Evolutionary conservation across 2,797 vertebrate genomes (phyloP), one percentile per base, ranked within the genome.

Genomic region (Vespertilio murinus): DNA sequence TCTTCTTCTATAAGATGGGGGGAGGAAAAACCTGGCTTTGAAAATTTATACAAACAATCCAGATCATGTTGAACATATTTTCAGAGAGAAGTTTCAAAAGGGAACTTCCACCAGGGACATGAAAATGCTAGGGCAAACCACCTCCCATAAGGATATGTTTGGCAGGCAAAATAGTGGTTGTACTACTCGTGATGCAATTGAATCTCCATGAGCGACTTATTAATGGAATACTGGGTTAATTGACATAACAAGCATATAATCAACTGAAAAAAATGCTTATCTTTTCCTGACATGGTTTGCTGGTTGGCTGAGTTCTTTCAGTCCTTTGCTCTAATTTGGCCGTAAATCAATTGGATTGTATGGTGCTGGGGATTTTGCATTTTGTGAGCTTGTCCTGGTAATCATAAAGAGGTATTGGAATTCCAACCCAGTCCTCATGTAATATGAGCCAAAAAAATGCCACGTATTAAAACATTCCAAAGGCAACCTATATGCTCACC

Each of bases 161-260:
- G 47, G 40, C 77, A 45, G 5, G 3, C 92, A 56, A 92, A 84
- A 91, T 86, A 3, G 0, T 16, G 45, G 7, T 8, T 79, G 49
- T 91, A 25, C 18, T 95, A 33, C 17, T 96, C 13, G 3, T 85
- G 61, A 92, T 30, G 20, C 47, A 96, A 89, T 2, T 35, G 45
- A 14, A 42, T 86, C 33, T 33, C 91, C 1, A 70, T 6, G 71
- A 96, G 47, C 13, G 84, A 3, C 0, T 86, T 93, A 87, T 59
- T 96, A 94, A 91, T 79, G 78, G 22, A 28, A 90, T 88, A 91
- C 20, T 87, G 30, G 33, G 16, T 94, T 93, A 96, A 97, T 28
- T 96, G 84, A 90, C 22, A 94, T n/a, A 42, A 54, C 25, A 93
- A 82, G 8, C 23, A 88, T 59, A 73, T 33, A 88, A 96, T 91